Evolutionary conservation across 2,888 invertebrate genomes (phyloP), one percentile per base, ranked within the genome.

Genomic region (Aporophyla nigra): DNA sequence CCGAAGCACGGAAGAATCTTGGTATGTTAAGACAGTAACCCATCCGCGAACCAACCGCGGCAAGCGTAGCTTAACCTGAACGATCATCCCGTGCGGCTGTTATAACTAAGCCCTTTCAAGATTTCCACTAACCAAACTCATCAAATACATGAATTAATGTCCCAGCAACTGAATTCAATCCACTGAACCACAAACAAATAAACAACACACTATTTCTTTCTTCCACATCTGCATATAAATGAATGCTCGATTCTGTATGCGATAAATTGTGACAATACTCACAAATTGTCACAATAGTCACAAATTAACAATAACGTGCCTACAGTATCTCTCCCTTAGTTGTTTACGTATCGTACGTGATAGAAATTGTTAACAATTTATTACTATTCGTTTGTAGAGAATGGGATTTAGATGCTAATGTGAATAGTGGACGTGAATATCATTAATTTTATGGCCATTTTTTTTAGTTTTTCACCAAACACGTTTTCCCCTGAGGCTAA

Each of bases 311-410:
- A 66, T 85, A 82, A 74, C 61, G 49, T 61, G 63, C 54, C 16
- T 51, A 51, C 69, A 46, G 68, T 81, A 85, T 81, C 73, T 74
- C 71, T 71, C 82, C 61, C 56, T 69, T 43, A 65, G 62, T 69
- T 84, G 86, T 84, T 83, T 84, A 84, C 69, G 73, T 63, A 61
- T 24, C 19, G 76, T 24, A 83, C 84, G 84, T 84, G 84, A 70
- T 72, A 61, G 79, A 53, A 86, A 83, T 76, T 63, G 62, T 67
- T 49, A 76, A 70, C 67, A 71, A 85, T 85, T 74, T 82, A 74
- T 85, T 83, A 21, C 69, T 69, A 70, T 83, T 82, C 19, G 27
- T 71, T 74, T 76, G n/a, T 46, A 43, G 59, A 12, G 46, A 71
- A 85, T 70, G 49, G 69, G 65, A 53, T 70, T 76, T 76, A 58